Base-by-base conservation (phyloP, 2,888 invertebrate genomes). In the Agapetus fuscipes region DNA sequence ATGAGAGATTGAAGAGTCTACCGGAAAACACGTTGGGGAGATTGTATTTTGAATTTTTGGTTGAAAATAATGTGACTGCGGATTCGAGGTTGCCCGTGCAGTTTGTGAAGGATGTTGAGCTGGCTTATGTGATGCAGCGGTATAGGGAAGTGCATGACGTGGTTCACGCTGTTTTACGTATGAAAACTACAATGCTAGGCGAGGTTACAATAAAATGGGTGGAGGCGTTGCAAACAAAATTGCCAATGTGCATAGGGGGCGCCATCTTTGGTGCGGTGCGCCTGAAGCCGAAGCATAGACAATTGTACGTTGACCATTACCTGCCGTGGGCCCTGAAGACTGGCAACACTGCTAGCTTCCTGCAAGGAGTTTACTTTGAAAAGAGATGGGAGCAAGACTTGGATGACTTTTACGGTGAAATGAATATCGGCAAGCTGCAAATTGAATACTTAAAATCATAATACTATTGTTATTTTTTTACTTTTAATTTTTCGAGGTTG, bases 141-240 rank as follows among this genome's bases (percentile, higher is more conserved):
- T 99, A 99, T 59, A 77, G 98, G 49, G 96, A 98, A 68, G 84
- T 88, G 6, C 98, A 98, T 61, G 98, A 98, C 67, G 74, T 98
- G 48, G 78, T 89, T 41, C 98, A 98, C 64, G 83, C 94, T 0
- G 70, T 86, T 12, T 72, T 97, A 27, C 80, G 81, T 50, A 95
- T 96, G 91, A 93, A 88, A 25, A 95, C 93, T 9, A 87, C 87
- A 53, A 90, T 94, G 89, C 66, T 94, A 24, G 81, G 82, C 42
- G 78, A 71, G 78, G 93, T 96, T 4, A 79, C 89, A 9, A 87
- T 98, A 3, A 98, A 98, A 67, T 96, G 96, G 93, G 78, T 98
- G 33, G 98, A 98, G 73, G 97, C 86, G 1, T 76, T 97, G 40
- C 98, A 99, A 64, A 88, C 86, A 9, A 83, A 80, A 34, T 66